phyloP scores from a whole-genome alignment of 2,113 vertebrate species.

The Lontra canadensis region DNA sequence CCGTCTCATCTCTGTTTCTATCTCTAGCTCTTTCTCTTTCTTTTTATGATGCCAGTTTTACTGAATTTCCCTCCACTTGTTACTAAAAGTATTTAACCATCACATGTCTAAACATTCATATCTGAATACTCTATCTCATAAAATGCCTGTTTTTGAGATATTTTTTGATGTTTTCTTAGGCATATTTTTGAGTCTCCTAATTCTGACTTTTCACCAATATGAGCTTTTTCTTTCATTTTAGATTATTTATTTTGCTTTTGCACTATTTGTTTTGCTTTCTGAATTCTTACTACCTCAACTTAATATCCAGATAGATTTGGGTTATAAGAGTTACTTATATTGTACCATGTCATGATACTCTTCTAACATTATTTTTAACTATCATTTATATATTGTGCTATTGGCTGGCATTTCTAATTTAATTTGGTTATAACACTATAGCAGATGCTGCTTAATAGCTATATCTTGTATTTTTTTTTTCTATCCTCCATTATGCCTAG shows the following conservation, averaged over 20 bases:
- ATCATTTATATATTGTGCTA: not conserved
- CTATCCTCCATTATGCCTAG: fast-evolving
- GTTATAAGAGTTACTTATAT: not conserved
- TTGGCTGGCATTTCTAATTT: not conserved
- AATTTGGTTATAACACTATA: fast-evolving
- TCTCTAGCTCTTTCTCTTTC: not conserved
- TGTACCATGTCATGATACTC: not conserved
- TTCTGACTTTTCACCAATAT: not conserved
- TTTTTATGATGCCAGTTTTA: not conserved
- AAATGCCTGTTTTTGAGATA: not conserved
- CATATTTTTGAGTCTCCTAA: not conserved
- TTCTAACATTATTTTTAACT: not conserved
- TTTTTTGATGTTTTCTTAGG: not conserved
- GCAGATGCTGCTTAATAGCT: not conserved
- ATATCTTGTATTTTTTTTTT: not conserved
- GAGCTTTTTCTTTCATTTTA: not conserved
- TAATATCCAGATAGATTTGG: not conserved
- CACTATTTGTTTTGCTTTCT: not conserved
- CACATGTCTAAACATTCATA: not conserved
- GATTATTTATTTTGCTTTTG: not conserved
- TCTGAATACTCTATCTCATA: not conserved
- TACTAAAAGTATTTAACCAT: not conserved
- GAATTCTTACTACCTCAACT: not conserved
- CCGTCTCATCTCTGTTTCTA: not conserved
- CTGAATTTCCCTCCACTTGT: not conserved